These are phyloP conservation scores for Chloroclysta siterata DNA, from an alignment of 2,888 invertebrate genomes.

Conservation along the genomic window DNA sequence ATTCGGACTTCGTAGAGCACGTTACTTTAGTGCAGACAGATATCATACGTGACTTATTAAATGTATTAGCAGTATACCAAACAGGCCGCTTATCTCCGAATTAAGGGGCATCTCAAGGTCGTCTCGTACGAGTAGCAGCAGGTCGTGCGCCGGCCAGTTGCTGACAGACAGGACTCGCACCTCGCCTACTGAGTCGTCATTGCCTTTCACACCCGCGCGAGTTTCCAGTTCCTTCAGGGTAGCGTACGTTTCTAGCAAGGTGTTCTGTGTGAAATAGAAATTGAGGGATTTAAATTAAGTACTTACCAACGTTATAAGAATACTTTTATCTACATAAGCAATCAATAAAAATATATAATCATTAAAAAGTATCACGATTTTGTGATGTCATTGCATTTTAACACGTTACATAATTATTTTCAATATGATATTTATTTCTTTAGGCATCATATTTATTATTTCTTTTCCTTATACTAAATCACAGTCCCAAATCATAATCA, in stretches of 20 bases:
- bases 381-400: too few species aligned
- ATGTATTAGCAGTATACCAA: conserved; percentile 48
- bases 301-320: too few species aligned
- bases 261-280: conserved; percentile 54
- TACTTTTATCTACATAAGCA: too few species aligned
- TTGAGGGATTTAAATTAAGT: not conserved
- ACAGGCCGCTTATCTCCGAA: conserved; percentile 59
- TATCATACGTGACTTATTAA: not conserved
- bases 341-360: too few species aligned
- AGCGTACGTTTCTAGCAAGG: conserved; percentile 65
- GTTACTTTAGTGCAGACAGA: not conserved
- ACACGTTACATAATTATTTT: too few species aligned
- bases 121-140: conserved; percentile 64
- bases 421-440: too few species aligned
- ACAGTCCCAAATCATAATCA: too few species aligned
- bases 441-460: too few species aligned
- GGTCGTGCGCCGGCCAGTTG: conserved; percentile 71
- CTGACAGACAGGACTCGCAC: conserved; percentile 71
- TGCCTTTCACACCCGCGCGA: conserved; percentile 50
- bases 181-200: conserved; percentile 63
- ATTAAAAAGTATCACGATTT: too few species aligned
- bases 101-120: conserved; percentile 55
- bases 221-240: conserved; percentile 67
- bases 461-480: too few species aligned
- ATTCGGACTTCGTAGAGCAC: not conserved